A percentile compares a stretch with the other conserved stretches of the same genome.
phyloP scores from a whole-genome alignment of 2,113 vertebrate species.

The Cairina moschata region DNA sequence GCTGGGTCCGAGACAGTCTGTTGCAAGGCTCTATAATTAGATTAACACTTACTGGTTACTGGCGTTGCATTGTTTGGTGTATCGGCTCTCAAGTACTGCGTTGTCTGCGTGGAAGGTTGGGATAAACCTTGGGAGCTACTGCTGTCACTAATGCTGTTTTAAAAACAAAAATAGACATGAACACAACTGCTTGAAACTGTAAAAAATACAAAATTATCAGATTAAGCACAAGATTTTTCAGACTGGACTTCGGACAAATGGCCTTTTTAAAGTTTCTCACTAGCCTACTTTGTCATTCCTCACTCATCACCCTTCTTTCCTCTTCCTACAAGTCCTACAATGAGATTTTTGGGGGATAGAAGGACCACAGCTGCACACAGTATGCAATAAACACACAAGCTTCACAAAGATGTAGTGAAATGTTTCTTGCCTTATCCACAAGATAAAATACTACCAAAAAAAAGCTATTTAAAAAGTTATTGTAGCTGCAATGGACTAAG shows the following conservation, averaged over 20 bases:
- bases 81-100: constrained; percentile 97
- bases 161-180: not conserved
- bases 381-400: not conserved
- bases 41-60: constrained; percentile 93
- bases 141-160: constrained; percentile 91
- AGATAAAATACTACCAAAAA: not conserved
- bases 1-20: not conserved
- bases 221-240: not conserved
- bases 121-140: constrained; percentile 97
- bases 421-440: not conserved
- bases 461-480: not conserved
- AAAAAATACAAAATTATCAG: not conserved
- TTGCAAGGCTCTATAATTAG: constrained; percentile 46
- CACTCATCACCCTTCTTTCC: not conserved
- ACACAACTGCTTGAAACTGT: not conserved
- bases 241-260: not conserved
- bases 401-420: not conserved
- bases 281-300: not conserved
- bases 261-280: not conserved
- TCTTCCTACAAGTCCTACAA: not conserved
- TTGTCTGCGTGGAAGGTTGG: constrained; percentile 97
- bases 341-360: not conserved
- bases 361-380: fast-evolving
- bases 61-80: constrained; percentile 97
- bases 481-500: not conserved